Conservation (phyloP, 37 sponge, comb jelly and placozoan genomes). For the Mnemiopsis leidyi region DNA sequence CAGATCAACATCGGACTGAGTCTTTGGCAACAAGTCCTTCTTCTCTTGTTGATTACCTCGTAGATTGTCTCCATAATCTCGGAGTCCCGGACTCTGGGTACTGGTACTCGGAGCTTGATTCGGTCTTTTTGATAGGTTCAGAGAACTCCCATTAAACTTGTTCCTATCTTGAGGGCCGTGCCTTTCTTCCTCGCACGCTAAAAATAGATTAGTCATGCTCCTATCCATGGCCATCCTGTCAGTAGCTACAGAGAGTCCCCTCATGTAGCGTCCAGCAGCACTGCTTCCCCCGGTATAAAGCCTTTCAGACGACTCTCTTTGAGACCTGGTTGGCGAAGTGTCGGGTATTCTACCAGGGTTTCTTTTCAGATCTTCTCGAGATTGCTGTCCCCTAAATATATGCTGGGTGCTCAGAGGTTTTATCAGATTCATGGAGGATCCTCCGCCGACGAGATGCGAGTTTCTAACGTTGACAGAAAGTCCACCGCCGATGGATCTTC, state of each 20-base stretch:
- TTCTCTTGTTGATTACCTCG: not conserved
- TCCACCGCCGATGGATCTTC: not conserved
- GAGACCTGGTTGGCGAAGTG: no score
- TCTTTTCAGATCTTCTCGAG: not conserved
- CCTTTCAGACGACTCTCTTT: no score
- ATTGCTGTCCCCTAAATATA: not conserved
- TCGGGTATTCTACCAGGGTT: not conserved
- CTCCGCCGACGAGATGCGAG: not conserved
- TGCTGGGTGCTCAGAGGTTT: not conserved
- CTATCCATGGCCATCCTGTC: not conserved
- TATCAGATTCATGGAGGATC: not conserved
- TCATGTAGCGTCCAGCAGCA: not conserved
- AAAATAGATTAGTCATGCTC: slow-evolving; percentile 5
- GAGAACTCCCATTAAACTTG: not conserved
- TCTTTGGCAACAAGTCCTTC: no score
- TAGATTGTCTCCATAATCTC: not conserved
- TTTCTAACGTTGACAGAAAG: not conserved
- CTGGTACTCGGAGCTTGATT: not conserved
- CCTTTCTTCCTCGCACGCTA: not conserved
- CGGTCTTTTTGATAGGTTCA: not conserved
- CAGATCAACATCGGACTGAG: not conserved
- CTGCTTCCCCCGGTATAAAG: no score
- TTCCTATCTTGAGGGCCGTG: not conserved
- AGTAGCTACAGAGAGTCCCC: not conserved
- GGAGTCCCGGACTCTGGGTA: not conserved